These are phyloP conservation scores for Philereme vetulata DNA, from an alignment of 2,888 invertebrate genomes.

Conservation along the genomic window DNA sequence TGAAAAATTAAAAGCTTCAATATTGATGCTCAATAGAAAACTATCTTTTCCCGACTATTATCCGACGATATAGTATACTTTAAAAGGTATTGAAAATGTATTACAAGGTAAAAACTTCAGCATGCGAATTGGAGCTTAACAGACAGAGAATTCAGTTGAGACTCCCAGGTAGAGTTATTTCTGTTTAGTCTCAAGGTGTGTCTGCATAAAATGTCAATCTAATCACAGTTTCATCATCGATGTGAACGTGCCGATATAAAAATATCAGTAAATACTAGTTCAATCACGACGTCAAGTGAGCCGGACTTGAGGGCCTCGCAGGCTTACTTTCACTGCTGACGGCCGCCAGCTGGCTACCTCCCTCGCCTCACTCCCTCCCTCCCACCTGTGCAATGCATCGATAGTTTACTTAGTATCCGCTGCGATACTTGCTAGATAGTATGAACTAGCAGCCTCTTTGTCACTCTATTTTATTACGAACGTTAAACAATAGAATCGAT, in stretches of 20 bases:
- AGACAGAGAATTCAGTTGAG: no score
- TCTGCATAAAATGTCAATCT: slow-evolving; percentile 6
- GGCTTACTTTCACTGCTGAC: slow-evolving; percentile 80
- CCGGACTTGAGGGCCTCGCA: slow-evolving; percentile 57
- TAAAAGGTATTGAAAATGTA: no score
- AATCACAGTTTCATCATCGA: slow-evolving; percentile 13
- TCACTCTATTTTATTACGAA: not conserved
- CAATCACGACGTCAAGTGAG: slow-evolving; percentile 50
- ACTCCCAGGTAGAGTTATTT: no score
- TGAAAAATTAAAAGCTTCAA: no score
- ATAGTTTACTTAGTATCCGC: slow-evolving; percentile 45
- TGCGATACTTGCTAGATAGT: slow-evolving; percentile 20
- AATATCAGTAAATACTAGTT: slow-evolving; percentile 43
- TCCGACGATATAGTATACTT: no score
- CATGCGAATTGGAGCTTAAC: no score
- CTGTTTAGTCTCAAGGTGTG: no score
- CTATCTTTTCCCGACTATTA: no score
- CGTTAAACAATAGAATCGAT: not conserved
- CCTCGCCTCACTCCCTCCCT: slow-evolving; percentile 42
- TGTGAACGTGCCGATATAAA: slow-evolving; percentile 15
- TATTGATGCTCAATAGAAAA: no score
- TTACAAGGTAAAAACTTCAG: no score
- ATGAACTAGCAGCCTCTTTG: slow-evolving; percentile 4
- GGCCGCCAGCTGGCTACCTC: slow-evolving; percentile 74
- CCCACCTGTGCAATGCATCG: slow-evolving; percentile 70